phyloP scores from a whole-genome alignment of 2,797 vertebrate genomes.

The Galagoides demidoff region DNA sequence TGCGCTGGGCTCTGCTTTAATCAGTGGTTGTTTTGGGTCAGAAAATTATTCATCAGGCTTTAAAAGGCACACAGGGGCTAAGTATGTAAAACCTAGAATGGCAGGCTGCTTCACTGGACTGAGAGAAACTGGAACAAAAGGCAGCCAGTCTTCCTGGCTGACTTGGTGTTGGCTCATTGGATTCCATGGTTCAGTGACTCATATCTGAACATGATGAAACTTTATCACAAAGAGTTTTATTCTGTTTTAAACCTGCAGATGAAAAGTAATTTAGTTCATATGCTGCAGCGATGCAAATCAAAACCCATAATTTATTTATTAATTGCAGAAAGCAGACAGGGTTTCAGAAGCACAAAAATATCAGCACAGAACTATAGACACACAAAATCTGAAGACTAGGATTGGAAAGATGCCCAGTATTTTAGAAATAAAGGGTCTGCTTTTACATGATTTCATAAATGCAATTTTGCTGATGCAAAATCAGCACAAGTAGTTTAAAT shows the following conservation, averaged over 20 bases:
- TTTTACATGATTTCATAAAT: conserved; percentile 75
- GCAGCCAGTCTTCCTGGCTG: conserved; percentile 50
- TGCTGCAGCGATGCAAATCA: conserved; percentile 84
- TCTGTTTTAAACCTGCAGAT: conserved; percentile 82
- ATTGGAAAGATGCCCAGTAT: conserved; percentile 78
- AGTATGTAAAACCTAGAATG: conserved; percentile 52
- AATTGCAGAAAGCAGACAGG: conserved; percentile 84
- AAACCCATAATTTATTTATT: conserved; percentile 83
- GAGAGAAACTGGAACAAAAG: conserved; percentile 72
- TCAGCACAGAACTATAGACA: conserved; percentile 51
- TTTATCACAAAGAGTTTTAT: conserved; percentile 83
- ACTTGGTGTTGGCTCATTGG: conserved; percentile 49
- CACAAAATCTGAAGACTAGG: conserved; percentile 73
- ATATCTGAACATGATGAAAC: conserved; percentile 66
- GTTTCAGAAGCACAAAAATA: conserved; percentile 77
- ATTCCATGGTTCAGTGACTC: conserved; percentile 78
- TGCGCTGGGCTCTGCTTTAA: not conserved
- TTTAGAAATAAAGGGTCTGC: conserved; percentile 59
- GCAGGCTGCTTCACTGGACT: not conserved
- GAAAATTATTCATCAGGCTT: conserved; percentile 61
- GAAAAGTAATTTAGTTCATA: conserved; percentile 87
- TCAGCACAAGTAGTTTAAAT: conserved; percentile 57
- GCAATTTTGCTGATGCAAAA: conserved; percentile 77
- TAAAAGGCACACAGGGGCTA: conserved; percentile 47
- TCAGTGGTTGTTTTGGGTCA: conserved; percentile 53